Evolutionary conservation across 2,888 invertebrate genomes (phyloP).

Genomic region (Melanargia galathea): DNA sequence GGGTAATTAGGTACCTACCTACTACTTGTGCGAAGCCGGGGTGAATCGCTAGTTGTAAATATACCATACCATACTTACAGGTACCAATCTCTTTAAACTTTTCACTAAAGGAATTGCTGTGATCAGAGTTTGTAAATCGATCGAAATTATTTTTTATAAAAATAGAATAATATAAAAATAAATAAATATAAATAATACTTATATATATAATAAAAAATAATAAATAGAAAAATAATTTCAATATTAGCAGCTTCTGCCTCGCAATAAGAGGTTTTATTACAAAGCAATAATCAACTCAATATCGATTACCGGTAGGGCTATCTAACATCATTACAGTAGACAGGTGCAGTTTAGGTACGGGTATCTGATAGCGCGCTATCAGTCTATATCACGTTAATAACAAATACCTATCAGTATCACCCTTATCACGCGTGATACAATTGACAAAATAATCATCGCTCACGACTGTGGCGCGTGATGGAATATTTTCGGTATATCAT

Average conservation of each 20-base stretch:
- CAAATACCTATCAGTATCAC: constrained; percentile 23
- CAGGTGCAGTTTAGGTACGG: constrained; percentile 13
- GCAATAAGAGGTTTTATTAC: neutral
- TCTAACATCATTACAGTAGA: constrained; percentile 10
- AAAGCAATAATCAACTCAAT: neutral
- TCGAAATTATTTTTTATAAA: too few species aligned
- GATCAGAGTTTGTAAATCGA: too few species aligned
- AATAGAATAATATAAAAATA: too few species aligned
- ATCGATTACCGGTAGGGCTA: constrained; percentile 4
- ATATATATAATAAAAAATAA: too few species aligned
- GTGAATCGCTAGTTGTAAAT: too few species aligned
- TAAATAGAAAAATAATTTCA: neutral
- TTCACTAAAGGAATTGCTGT: too few species aligned
- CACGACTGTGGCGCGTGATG: constrained; percentile 35
- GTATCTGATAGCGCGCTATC: constrained; percentile 29
- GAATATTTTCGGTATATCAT: constrained; percentile 22
- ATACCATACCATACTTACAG: too few species aligned
- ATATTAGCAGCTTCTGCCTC: neutral
- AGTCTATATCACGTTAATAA: constrained; percentile 33
- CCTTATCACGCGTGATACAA: constrained; percentile 31
- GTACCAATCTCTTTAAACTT: too few species aligned
- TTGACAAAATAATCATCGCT: constrained; percentile 33
- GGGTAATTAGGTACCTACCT: too few species aligned
- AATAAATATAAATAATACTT: too few species aligned
- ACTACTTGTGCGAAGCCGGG: too few species aligned